Evolutionary conservation across 53 echinoderm and acorn worm genomes (phyloP), one percentile per base, ranked within the genome.

Genomic region (Patiria pectinifera): DNA sequence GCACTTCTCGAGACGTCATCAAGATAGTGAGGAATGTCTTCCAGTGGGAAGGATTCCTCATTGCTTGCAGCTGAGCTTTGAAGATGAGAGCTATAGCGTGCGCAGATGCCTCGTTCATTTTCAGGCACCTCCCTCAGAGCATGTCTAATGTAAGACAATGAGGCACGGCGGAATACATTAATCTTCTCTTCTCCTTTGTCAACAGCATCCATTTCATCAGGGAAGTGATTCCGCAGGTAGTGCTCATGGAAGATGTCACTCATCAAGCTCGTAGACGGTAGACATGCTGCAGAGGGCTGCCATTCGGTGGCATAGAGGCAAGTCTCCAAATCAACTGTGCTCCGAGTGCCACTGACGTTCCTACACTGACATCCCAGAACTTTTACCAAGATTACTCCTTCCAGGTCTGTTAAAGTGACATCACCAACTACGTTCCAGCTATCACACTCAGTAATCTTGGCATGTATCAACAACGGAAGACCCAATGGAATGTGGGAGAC

Each of bases 101-200:
- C 92, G 49, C 91, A 87, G 60, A 95, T 91, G 2, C 87, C 85
- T 22, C 94, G 87, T 83, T 95, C 94, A 14, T 69, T 83, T 69
- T 85, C 87, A 16, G 95, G 95, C 14, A 98, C 99, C 35, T 92
- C 91, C 10, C 72, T 89, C 21, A 98, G 89, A 25, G 94, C 99
- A 89, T 96, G 93, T 49, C 91, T 91, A 82, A 98, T 98, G 91
- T 98, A 98, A 23, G 99, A 91, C 11, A 85, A 77, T 71, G 94
- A 80, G 49, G 97, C 94, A 76, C 91, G 62, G 62, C 93, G 87
- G 70, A 98, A 76, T 78, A 84, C 76, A 43, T 85, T 78, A 48
- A 91, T 84, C 0, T 91, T 83, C 24, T 94, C 76, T 88, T 97
- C 97, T 15, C 95, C 96, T 24, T 94, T 71, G 35, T 77, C 86